Base-by-base conservation (phyloP, 2,797 vertebrate genomes). In the Phataginus tricuspis region DNA sequence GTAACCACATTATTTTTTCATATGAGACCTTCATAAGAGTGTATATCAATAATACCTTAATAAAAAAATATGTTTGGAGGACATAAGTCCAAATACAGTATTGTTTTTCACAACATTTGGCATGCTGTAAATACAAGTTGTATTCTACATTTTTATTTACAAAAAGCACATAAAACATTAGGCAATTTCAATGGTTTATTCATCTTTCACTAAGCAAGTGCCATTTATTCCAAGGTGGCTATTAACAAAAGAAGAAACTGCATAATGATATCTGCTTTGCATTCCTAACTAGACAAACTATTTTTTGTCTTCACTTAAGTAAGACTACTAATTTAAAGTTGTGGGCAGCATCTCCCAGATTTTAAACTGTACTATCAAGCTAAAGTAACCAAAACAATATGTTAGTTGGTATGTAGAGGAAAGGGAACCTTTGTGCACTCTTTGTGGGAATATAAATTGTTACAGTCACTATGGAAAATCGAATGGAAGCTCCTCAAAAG, bases 201-300 rank as follows among this genome's bases (percentile, higher is more conserved):
- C 27, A 64, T 90, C 29, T 97, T 95, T 90, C 19, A 84, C 11
- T n/a, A 37, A 86, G 68, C 61, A 92, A 79, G 78, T 74, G 34
- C 69, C 5, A 21, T 88, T 92, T 79, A 51, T 85, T 90, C 18
- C 37, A 69, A 31, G 14, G 31, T 53, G 39, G 19, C 39, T 75
- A 15, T 87, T 95, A 53, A 82, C 5, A 66, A 53, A 86, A 94
- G 45, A 84, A 80, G 59, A 51, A 78, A 39, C 49, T 29, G 0
- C 89, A 7, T 45, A 27, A 27, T 64, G n/a, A 6, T 53, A 74
- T 45, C 37, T 55, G 57, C 23, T 68, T 7, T 63, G 18, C 27
- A 34, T 95, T 84, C 23, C 12, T 34, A 55, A 29, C 9, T 82
- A 45, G 37, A 63, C 83, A 18, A 89, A 37, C 23, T 92, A 13